Evolutionary conservation across 1,140 invertebrate genomes (phyloP).

Genomic region (Elymnias hypermnestra): DNA sequence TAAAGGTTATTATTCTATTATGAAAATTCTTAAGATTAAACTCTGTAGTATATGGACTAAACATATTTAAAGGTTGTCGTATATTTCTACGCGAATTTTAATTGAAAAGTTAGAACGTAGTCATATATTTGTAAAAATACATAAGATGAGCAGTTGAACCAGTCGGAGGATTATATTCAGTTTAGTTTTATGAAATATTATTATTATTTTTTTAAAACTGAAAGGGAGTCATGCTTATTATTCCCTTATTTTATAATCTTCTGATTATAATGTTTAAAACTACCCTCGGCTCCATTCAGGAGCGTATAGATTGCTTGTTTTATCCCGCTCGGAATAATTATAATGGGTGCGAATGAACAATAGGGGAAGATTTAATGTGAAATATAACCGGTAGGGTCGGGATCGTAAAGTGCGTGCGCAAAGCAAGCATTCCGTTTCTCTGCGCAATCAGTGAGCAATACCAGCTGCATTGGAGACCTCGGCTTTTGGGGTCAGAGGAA

Average conservation of each 20-base stretch:
- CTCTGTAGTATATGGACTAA: too few relatives aligned
- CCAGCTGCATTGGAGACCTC: slow-evolving; percentile 21
- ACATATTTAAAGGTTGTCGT: too few relatives aligned
- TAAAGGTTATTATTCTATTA: too few relatives aligned
- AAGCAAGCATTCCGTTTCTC: slow-evolving; percentile 26
- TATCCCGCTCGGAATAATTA: slow-evolving; percentile 47
- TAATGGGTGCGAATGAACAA: slow-evolving; percentile 53
- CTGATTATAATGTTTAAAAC: slow-evolving; percentile 6
- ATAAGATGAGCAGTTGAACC: too few relatives aligned
- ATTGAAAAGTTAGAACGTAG: too few relatives aligned
- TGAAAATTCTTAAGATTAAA: too few relatives aligned
- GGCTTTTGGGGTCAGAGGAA: slow-evolving; percentile 5
- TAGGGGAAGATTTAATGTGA: slow-evolving; percentile 51
- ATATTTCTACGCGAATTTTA: too few relatives aligned
- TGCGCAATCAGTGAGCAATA: slow-evolving; percentile 50
- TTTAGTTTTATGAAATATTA: too few relatives aligned
- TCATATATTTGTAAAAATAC: too few relatives aligned
- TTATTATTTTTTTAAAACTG: too few relatives aligned
- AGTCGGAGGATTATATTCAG: too few relatives aligned
- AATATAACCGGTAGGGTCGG: slow-evolving; percentile 37
- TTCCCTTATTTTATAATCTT: slow-evolving; percentile 11
- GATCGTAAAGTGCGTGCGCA: slow-evolving; percentile 42
- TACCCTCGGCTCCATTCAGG: slow-evolving; percentile 21
- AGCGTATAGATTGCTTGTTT: slow-evolving; percentile 38
- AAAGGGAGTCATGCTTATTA: too few relatives aligned